A percentile compares a stretch with the other conserved stretches of the same genome.
Evolutionary conservation across 2,888 invertebrate genomes (phyloP).

Genomic region (Caenorhabditis macrosperma): DNA sequence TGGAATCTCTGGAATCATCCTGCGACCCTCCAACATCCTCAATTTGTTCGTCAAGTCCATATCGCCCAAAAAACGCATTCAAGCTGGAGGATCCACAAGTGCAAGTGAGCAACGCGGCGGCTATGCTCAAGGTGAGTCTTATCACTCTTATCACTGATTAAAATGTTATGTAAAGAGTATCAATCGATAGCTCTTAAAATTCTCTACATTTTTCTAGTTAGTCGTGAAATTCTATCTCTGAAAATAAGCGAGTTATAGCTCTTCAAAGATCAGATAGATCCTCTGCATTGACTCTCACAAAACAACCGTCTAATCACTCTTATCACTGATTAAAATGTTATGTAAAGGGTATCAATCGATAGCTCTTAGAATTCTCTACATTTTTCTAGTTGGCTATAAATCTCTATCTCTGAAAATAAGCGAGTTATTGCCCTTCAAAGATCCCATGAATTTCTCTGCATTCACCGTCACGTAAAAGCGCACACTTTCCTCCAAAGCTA

Average conservation of each 20-base stretch:
- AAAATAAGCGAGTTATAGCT: too few relatives aligned
- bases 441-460: too few relatives aligned
- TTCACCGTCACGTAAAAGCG: too few relatives aligned
- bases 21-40: slow-evolving; percentile 6
- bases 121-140: slow-evolving; percentile 36
- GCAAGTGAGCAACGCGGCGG: slow-evolving; percentile 37
- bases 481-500: slow-evolving; percentile 1
- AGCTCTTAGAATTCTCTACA: background rate
- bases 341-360: background rate
- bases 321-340: too few relatives aligned
- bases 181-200: background rate
- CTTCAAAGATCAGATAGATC: too few relatives aligned
- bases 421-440: too few relatives aligned
- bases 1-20: slow-evolving; percentile 9
- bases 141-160: too few relatives aligned
- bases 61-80: slow-evolving; percentile 1
- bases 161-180: too few relatives aligned
- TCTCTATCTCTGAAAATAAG: background rate
- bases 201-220: background rate
- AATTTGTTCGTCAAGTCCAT: slow-evolving; percentile 14
- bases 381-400: background rate
- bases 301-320: background rate
- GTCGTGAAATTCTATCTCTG: background rate
- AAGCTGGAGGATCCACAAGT: slow-evolving; percentile 31
- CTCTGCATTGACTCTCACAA: too few relatives aligned